Conservation (phyloP, 2,888 invertebrate species). For the Drosophila mulleri region DNA sequence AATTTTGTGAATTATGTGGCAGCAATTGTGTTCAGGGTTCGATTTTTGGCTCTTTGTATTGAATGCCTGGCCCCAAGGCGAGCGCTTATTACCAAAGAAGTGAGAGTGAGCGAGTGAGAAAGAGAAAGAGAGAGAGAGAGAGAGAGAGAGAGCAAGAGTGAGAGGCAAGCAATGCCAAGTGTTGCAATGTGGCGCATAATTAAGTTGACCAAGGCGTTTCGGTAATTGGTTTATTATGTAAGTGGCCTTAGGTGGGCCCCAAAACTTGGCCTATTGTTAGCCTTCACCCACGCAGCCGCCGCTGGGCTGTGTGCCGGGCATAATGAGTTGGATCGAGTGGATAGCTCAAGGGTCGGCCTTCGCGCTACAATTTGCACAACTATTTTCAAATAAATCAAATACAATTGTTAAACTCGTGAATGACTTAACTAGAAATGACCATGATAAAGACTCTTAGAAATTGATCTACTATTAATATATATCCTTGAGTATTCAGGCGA, state of each 20-base stretch:
- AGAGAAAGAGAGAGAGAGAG: background rate
- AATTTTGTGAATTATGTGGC: slow-evolving; percentile 75
- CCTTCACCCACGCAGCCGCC: slow-evolving; percentile 11
- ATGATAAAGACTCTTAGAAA: background rate
- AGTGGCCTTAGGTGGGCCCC: slow-evolving; percentile 45
- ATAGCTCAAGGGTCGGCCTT: background rate
- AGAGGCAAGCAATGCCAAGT: slow-evolving; percentile 12
- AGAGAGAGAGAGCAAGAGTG: background rate
- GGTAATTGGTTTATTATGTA: slow-evolving; percentile 74
- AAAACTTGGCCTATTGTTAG: slow-evolving; percentile 39
- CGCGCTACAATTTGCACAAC: slow-evolving; percentile 6
- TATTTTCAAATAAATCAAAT: slow-evolving; percentile 9
- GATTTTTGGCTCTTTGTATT: slow-evolving; percentile 54
- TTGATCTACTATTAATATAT: no score
- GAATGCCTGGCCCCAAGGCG: slow-evolving; percentile 40
- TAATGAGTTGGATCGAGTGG: slow-evolving; percentile 32
- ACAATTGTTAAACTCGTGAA: background rate
- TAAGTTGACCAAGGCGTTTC: slow-evolving; percentile 57
- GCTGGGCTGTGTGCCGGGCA: slow-evolving; percentile 12
- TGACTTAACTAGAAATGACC: background rate
- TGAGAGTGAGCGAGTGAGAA: background rate
- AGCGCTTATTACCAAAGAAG: background rate
- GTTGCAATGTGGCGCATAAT: slow-evolving; percentile 67
- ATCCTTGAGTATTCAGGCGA: no score
- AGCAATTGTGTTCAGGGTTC: slow-evolving; percentile 65